A percentile compares a stretch with the other conserved stretches of the same genome.
phyloP scores from a whole-genome alignment of 2,113 vertebrate genomes.

The Calidris pugnax region DNA sequence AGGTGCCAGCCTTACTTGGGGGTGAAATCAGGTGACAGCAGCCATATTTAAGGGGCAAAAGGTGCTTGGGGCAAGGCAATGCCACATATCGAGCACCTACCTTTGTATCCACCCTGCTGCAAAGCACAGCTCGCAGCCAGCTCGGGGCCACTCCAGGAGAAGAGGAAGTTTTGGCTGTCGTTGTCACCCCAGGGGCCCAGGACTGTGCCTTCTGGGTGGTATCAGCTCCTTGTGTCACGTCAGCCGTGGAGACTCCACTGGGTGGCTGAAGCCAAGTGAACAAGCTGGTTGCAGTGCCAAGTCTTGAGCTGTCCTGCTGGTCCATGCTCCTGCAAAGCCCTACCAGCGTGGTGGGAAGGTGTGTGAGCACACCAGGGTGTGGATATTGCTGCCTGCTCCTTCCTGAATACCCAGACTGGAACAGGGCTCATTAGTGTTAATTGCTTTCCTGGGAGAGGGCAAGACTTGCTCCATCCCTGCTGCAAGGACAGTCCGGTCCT shows the following conservation, averaged over 20 bases:
- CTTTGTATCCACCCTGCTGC: neutral
- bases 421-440: neutral
- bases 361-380: neutral
- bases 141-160: accelerated
- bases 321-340: accelerated
- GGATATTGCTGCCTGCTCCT: neutral
- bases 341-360: neutral
- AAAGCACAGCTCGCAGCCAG: accelerated
- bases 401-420: neutral
- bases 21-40: neutral
- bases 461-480: neutral
- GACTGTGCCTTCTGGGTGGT: neutral
- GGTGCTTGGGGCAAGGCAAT: neutral
- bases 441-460: neutral
- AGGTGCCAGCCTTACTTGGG: neutral
- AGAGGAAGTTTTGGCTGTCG: neutral
- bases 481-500: neutral
- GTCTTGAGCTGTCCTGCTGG: neutral
- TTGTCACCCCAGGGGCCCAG: neutral
- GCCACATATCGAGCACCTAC: accelerated
- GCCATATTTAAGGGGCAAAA: neutral
- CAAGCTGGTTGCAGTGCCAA: neutral
- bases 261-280: neutral
- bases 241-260: neutral
- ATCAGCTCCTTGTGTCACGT: neutral